Percentiles rank a stretch among this genome's conserved stretches.
Evolutionary conservation across 2,113 vertebrate genomes (phyloP).

Genomic region (Lichenostomus cassidix): DNA sequence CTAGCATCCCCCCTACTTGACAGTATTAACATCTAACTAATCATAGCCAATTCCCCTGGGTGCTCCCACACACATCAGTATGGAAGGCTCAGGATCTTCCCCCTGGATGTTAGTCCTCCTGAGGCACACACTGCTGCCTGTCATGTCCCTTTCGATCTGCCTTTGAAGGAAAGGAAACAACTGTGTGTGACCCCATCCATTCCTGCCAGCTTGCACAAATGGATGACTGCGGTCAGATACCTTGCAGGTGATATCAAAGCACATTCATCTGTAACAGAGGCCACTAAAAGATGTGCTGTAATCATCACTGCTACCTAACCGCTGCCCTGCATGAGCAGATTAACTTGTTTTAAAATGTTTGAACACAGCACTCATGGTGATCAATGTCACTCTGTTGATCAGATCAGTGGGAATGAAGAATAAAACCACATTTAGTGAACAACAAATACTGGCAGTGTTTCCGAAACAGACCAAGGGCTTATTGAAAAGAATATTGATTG

Average conservation of each 20-base stretch:
- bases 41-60: neutral
- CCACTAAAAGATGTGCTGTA: neutral
- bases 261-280: neutral
- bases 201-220: neutral
- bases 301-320: neutral
- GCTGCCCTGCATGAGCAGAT: neutral
- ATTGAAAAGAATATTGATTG: slow-evolving; percentile 58
- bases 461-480: slow-evolving; percentile 34
- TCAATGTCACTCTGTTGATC: slow-evolving; percentile 33
- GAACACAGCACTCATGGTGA: neutral
- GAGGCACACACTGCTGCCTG: neutral
- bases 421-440: slow-evolving; percentile 35
- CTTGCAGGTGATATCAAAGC: neutral
- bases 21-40: neutral
- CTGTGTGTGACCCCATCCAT: rapidly evolving
- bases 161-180: neutral
- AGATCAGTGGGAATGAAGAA: slow-evolving; percentile 20
- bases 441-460: slow-evolving; percentile 42
- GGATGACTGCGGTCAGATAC: rapidly evolving
- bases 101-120: neutral
- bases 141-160: rapidly evolving
- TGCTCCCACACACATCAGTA: neutral
- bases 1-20: neutral
- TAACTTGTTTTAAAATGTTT: slow-evolving; percentile 41
- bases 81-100: neutral